phyloP scores from a whole-genome alignment of 2,113 vertebrate species.

The Pholis gunnellus region DNA sequence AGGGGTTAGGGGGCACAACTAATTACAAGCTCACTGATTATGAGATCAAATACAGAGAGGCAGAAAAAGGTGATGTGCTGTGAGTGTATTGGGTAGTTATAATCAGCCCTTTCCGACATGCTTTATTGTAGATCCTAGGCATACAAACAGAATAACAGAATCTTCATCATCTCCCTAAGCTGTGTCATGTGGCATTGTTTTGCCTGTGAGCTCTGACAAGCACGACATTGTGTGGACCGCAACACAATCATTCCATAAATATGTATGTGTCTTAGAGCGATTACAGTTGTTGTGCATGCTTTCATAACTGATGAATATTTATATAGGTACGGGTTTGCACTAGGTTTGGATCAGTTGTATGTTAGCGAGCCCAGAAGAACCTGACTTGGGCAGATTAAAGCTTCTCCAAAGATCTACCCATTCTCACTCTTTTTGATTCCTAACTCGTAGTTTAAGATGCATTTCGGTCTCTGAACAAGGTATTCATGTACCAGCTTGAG shows the following conservation, averaged over 20 bases:
- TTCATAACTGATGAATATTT: constrained; percentile 68
- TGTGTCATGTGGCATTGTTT: constrained; percentile 76
- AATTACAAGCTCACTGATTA: constrained; percentile 70
- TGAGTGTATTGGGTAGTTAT: constrained; percentile 33
- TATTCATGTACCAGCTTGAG: constrained; percentile 17
- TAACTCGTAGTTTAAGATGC: constrained; percentile 13
- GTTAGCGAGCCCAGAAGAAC: background rate
- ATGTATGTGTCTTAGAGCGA: constrained; percentile 71
- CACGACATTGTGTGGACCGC: constrained; percentile 64
- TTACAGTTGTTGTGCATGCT: constrained; percentile 66
- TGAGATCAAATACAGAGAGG: constrained; percentile 60
- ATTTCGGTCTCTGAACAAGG: constrained; percentile 6
- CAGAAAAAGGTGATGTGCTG: constrained; percentile 48
- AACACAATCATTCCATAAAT: constrained; percentile 72
- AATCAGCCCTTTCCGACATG: constrained; percentile 50
- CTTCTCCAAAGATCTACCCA: constrained; percentile 10
- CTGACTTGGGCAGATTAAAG: constrained; percentile 4
- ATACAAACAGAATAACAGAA: constrained; percentile 72
- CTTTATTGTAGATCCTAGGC: constrained; percentile 55
- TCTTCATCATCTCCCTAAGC: constrained; percentile 68
- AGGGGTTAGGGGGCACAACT: constrained; percentile 55
- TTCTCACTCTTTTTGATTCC: constrained; percentile 22
- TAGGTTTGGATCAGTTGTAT: constrained; percentile 18
- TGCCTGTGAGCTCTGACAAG: constrained; percentile 73
- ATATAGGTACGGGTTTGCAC: constrained; percentile 55